Base-by-base conservation (phyloP, 2,888 invertebrate species). In the Eupeodes latifasciatus region DNA sequence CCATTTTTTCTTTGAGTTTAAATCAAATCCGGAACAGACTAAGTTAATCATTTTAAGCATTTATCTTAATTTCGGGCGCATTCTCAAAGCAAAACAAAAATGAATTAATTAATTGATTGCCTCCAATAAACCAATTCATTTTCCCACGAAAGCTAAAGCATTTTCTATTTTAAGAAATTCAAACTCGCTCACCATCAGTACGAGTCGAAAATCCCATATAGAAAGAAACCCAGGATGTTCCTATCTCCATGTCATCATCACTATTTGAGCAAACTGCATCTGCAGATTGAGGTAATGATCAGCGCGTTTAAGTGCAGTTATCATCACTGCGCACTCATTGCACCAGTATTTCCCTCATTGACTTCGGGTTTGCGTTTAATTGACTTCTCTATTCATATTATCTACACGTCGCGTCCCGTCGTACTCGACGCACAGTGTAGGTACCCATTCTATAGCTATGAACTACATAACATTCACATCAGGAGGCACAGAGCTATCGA, bases 321-420 rank as follows among this genome's bases (percentile, higher is more conserved):
- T 88, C 88, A 88, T 88, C 88, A 67, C 88, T 27, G 78, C 77
- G 85, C 88, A 88, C 88, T 88, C 85, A 88, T 88, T 85, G 88
- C 88, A 81, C 64, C 40, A 81, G 81, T 81, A 81, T 85, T 85
- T 88, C 85, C 81, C 88, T 85, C 78, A 88, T 85, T 88, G 81
- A 88, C 76, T 82, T 64, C 59, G 78, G 81, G 74, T 61, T 81
- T 27, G 69, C 57, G 34, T 74, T 81, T 88, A 88, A 88, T 88
- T 88, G 88, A 88, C 88, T 88, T 81, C 84, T 88, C 78, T 78
- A 85, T 81, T 81, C 61, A 49, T 44, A 9, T 16, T 64, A 78
- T 59, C 53, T 7, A 16, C 11, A 0, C 14, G 49, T 44, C 16
- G n/a, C 62, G 27, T 59, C 36, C 3, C 40, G 40, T 40, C 40